Conservation (phyloP, 2,888 invertebrate genomes). For the Synanthedon myopaeformis region DNA sequence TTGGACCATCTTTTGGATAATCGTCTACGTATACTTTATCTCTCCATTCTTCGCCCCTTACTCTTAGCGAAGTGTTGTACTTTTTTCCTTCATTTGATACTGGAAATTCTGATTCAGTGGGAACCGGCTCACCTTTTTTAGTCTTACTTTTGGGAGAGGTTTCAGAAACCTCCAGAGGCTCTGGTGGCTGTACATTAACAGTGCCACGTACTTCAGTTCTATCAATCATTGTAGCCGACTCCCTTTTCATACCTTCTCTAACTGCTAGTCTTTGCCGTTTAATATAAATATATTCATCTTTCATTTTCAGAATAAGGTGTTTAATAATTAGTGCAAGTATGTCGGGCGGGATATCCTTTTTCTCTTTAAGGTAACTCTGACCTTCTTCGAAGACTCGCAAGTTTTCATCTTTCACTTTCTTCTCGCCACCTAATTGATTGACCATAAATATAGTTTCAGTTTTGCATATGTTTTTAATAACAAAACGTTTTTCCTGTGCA, state of each 20-base stretch:
- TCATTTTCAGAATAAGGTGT: slow-evolving; percentile 54
- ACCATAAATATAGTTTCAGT: slow-evolving; percentile 62
- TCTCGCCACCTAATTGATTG: slow-evolving; percentile 55
- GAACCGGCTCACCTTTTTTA: slow-evolving; percentile 24
- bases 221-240: slow-evolving; percentile 47
- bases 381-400: slow-evolving; percentile 55
- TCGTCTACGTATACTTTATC: slow-evolving; percentile 66
- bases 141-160: slow-evolving; percentile 27
- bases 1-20: slow-evolving; percentile 62
- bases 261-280: slow-evolving; percentile 45
- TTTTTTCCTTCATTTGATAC: slow-evolving; percentile 45
- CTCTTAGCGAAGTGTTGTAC: slow-evolving; percentile 55
- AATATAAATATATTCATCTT: slow-evolving; percentile 52
- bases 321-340: slow-evolving; percentile 52
- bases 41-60: slow-evolving; percentile 68
- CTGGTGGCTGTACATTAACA: slow-evolving; percentile 22
- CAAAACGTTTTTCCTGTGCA: slow-evolving; percentile 49
- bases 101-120: slow-evolving; percentile 6
- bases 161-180: slow-evolving; percentile 15
- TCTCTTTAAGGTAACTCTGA: slow-evolving; percentile 45
- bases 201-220: slow-evolving; percentile 41
- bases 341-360: slow-evolving; percentile 50
- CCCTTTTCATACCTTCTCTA: slow-evolving; percentile 41
- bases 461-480: slow-evolving; percentile 57
- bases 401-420: slow-evolving; percentile 49